Evolutionary conservation across 2,113 vertebrate genomes (phyloP).

Genomic region (Anolis carolinensis): DNA sequence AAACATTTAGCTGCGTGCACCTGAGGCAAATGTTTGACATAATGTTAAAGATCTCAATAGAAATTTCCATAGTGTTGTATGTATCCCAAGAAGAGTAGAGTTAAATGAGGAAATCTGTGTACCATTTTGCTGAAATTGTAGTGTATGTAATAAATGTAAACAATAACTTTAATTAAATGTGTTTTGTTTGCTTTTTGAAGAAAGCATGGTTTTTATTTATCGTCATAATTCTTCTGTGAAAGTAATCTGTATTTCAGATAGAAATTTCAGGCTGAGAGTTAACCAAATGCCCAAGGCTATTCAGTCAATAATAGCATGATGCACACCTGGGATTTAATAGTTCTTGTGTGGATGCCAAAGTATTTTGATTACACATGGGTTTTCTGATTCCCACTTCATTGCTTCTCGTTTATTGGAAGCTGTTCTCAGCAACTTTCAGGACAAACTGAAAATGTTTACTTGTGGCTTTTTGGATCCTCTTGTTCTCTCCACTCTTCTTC

Average conservation of each 20-base stretch:
- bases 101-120: constrained; percentile 19
- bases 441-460: no score
- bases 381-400: neutral
- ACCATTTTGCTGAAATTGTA: constrained; percentile 18
- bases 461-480: neutral
- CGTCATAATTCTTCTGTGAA: no score
- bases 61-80: neutral
- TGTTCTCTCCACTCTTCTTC: no score
- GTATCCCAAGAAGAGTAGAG: neutral
- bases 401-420: neutral
- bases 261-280: neutral
- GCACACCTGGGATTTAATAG: neutral
- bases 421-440: neutral
- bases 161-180: neutral
- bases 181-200: neutral
- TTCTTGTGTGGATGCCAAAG: neutral
- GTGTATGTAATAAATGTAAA: neutral
- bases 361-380: no score
- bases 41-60: neutral
- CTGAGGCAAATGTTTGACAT: neutral
- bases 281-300: neutral
- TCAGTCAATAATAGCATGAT: neutral
- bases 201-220: neutral
- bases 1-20: neutral
- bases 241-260: neutral